phyloP scores from a whole-genome alignment of 2,888 invertebrate genomes.

The Amiota minor region DNA sequence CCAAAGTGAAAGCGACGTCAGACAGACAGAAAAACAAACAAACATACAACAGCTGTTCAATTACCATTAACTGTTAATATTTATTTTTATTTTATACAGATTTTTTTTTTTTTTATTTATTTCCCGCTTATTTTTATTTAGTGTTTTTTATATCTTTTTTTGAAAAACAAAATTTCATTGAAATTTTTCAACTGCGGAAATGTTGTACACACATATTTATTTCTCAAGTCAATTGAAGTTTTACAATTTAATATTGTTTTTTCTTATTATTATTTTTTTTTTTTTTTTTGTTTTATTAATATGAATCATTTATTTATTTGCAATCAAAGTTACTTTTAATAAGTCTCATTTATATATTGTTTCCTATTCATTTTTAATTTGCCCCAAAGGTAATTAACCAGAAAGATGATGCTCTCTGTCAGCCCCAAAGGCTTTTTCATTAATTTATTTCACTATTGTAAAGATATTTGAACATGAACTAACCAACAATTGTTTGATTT shows the following conservation, averaged over 20 bases:
- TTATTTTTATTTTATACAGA: slow-evolving; percentile 9
- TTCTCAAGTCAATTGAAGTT: too few species aligned
- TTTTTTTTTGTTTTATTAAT: too few species aligned
- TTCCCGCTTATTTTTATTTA: slow-evolving; percentile 5
- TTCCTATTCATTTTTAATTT: too few species aligned
- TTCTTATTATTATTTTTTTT: background rate
- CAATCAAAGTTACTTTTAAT: too few species aligned
- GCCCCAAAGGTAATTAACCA: too few species aligned
- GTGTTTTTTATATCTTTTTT: background rate
- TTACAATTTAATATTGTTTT: background rate
- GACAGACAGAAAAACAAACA: slow-evolving; percentile 11
- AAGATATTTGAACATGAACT: too few species aligned
- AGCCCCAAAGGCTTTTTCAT: too few species aligned
- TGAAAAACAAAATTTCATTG: background rate
- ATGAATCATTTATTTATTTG: too few species aligned
- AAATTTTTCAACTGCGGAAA: background rate
- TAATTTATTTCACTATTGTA: too few species aligned
- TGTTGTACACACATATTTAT: background rate
- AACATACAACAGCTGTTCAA: slow-evolving; percentile 12
- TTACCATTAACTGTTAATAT: background rate
- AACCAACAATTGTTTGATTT: too few species aligned
- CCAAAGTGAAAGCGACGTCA: slow-evolving; percentile 26
- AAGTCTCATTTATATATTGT: too few species aligned
- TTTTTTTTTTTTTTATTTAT: slow-evolving; percentile 7
- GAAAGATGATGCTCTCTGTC: too few species aligned